These are phyloP conservation scores for Nudaria mundana DNA, from an alignment of 2,888 invertebrate species.

Conservation along the genomic window DNA sequence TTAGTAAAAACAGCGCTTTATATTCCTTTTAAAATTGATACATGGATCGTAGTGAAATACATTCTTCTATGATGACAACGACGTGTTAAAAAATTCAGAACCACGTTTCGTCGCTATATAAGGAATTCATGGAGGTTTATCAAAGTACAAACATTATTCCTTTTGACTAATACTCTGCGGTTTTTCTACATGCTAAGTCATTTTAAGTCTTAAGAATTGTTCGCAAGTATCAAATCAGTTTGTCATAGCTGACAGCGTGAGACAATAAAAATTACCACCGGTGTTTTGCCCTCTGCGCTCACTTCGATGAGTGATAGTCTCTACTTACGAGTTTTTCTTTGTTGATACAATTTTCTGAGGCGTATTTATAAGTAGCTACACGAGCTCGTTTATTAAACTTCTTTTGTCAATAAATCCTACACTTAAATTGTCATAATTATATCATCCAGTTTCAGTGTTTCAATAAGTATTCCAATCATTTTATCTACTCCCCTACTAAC, in stretches of 20 bases:
- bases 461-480: too few species aligned
- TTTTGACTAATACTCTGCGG: constrained; percentile 60
- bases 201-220: constrained; percentile 51
- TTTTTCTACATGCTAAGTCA: constrained; percentile 36
- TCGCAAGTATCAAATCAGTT: constrained; percentile 62
- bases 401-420: too few species aligned
- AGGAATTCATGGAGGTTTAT: constrained; percentile 54
- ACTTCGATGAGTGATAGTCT: constrained; percentile 69
- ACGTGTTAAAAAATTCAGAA: constrained; percentile 64
- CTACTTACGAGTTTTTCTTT: constrained; percentile 54
- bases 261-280: constrained; percentile 71
- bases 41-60: constrained; percentile 47
- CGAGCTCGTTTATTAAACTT: too few species aligned
- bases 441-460: too few species aligned
- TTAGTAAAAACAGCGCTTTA: constrained; percentile 45
- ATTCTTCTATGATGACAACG: constrained; percentile 55
- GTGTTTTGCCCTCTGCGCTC: constrained; percentile 66
- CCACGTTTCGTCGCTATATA: too few species aligned
- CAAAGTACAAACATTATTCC: constrained; percentile 70
- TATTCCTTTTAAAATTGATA: constrained; percentile 39
- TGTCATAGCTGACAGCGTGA: constrained; percentile 46
- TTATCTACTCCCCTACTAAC: too few species aligned
- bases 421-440: too few species aligned
- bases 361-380: constrained; percentile 21
- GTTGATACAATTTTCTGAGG: constrained; percentile 56